Evolutionary conservation across 2,797 vertebrate species (phyloP).

Genomic region (Chrosomus eos): DNA sequence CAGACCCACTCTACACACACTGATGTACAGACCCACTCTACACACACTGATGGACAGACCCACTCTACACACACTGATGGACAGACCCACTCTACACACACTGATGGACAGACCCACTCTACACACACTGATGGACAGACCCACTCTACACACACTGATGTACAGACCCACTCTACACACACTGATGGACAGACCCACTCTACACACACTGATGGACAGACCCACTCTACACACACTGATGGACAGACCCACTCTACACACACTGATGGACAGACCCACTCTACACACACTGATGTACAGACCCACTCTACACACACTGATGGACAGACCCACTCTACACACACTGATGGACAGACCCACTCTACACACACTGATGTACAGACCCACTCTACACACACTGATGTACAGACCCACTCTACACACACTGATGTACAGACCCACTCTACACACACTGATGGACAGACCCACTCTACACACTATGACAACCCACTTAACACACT

Average conservation of each 20-base stretch:
- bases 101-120: slow-evolving; percentile 6
- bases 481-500: no score
- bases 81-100: not conserved
- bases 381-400: not conserved
- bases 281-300: slow-evolving; percentile 5
- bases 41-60: no score
- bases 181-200: no score
- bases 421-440: slow-evolving; percentile 5
- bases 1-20: not conserved
- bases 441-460: slow-evolving; percentile 9
- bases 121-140: not conserved
- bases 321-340: no score
- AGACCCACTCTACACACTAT: not conserved
- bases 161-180: not conserved
- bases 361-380: slow-evolving; percentile 8
- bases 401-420: not conserved
- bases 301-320: not conserved
- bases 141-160: slow-evolving; percentile 11
- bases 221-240: slow-evolving; percentile 5
- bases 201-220: slow-evolving; percentile 16
- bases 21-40: slow-evolving; percentile 4
- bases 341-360: slow-evolving; percentile 9
- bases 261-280: slow-evolving; percentile 6
- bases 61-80: no score
- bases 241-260: not conserved